phyloP scores from a whole-genome alignment of 1,140 invertebrate species.

The Lysiphlebus fabarum region DNA sequence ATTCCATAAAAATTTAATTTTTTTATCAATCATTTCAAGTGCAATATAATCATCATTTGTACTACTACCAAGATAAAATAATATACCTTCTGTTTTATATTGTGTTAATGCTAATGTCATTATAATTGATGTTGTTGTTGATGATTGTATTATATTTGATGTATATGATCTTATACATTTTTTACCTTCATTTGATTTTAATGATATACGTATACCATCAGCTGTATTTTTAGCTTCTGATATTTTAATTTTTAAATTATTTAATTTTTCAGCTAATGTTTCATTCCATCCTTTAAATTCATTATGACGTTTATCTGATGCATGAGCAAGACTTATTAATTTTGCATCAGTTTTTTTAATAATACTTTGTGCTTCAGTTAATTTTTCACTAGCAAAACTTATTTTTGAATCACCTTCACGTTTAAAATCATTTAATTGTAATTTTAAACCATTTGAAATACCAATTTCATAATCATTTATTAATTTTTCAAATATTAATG shows the following conservation, averaged over 20 bases:
- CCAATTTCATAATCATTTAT: conserved; percentile 48
- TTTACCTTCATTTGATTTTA: conserved; percentile 60
- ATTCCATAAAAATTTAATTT: conserved; percentile 74
- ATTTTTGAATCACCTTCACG: conserved; percentile 60
- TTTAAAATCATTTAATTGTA: conserved; percentile 57
- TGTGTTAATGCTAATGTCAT: conserved; percentile 66
- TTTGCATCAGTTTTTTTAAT: conserved; percentile 57
- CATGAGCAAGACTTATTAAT: conserved; percentile 55
- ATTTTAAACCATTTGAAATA: conserved; percentile 46
- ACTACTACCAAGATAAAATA: conserved; percentile 67
- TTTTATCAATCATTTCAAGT: conserved; percentile 74
- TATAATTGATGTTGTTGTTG: conserved; percentile 68
- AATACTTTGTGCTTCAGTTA: conserved; percentile 61
- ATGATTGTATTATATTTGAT: conserved; percentile 61
- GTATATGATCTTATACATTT: conserved; percentile 76
- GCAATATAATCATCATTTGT: conserved; percentile 70
- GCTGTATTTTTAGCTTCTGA: conserved; percentile 75
- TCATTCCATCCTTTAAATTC: conserved; percentile 63
- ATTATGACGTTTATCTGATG: conserved; percentile 55
- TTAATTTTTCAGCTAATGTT: conserved; percentile 61
- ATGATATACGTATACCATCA: conserved; percentile 75
- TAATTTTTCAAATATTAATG: conserved; percentile 49
- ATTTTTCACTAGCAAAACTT: conserved; percentile 49
- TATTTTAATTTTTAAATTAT: conserved; percentile 70
- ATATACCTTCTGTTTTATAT: conserved; percentile 60